A percentile compares a stretch with the other conserved stretches of the same genome.
These are phyloP conservation scores for Dendropsophus ebraccatus DNA, from an alignment of 2,113 vertebrate genomes.

Conservation along the genomic window DNA sequence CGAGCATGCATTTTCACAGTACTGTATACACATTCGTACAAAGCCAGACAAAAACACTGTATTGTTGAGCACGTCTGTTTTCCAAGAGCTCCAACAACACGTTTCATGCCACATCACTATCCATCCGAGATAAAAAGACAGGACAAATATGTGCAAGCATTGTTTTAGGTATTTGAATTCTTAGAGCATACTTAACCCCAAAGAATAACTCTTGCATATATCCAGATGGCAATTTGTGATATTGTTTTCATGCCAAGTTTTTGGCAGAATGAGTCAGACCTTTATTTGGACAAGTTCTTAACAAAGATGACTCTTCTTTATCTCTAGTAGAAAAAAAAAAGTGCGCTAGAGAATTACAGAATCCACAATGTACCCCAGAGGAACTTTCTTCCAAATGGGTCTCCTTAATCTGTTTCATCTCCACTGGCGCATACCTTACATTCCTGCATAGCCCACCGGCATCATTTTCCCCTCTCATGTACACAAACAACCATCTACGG, in stretches of 20 bases:
- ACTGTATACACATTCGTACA: neutral
- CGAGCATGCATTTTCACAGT: neutral
- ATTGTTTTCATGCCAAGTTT: neutral
- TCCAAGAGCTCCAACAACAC: conserved; percentile 73
- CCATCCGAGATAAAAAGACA: conserved; percentile 60
- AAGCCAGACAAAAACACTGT: conserved; percentile 59
- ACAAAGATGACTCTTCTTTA: conserved; percentile 16
- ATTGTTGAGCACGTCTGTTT: conserved; percentile 76
- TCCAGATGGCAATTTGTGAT: conserved; percentile 15
- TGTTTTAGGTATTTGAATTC: conserved; percentile 66
- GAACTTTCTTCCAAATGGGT: conserved; percentile 12
- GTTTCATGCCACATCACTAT: conserved; percentile 68
- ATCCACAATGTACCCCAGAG: conserved; percentile 32
- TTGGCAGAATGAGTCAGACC: conserved; percentile 2
- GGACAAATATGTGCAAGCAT: conserved; percentile 64
- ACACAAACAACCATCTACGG: conserved; percentile 7
- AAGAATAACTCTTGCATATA: conserved; percentile 23
- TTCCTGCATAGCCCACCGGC: conserved; percentile 41
- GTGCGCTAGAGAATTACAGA: conserved; percentile 28
- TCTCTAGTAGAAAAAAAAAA: conserved; percentile 13
- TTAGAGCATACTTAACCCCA: conserved; percentile 65
- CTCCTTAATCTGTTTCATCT: conserved; percentile 39
- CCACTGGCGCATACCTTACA: conserved; percentile 27
- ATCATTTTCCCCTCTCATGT: conserved; percentile 15
- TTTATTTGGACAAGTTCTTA: conserved; percentile 32